phyloP scores from a whole-genome alignment of 2,113 vertebrate genomes.

The Mesoclemmys tuberculata region DNA sequence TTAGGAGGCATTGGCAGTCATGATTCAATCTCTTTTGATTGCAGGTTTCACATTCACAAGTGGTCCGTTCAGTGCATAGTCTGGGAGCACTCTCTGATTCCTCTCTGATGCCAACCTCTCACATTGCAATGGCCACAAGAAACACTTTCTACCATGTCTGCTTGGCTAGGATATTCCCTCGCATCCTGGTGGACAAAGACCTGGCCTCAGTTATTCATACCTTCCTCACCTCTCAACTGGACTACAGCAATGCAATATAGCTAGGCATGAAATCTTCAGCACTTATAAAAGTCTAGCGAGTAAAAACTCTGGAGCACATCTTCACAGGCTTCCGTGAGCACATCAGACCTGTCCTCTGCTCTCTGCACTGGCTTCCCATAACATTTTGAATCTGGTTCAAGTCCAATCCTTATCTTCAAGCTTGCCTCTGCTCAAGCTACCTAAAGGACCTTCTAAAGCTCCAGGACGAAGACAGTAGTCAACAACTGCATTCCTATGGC shows the following conservation, averaged over 20 bases:
- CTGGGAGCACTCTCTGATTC: not conserved
- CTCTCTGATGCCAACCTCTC: not conserved
- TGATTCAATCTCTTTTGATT: not conserved
- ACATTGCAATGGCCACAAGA: not conserved
- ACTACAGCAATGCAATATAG: not conserved
- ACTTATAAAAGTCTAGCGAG: not conserved
- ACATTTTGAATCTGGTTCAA: not conserved
- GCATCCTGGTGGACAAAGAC: not conserved
- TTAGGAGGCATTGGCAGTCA: not conserved
- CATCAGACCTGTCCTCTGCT: not conserved
- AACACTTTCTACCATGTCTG: not conserved
- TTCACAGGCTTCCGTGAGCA: not conserved
- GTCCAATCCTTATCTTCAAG: not conserved
- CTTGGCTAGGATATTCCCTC: not conserved
- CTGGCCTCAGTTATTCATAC: not conserved
- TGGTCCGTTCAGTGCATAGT: not conserved
- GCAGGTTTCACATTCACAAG: not conserved
- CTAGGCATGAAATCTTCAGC: not conserved
- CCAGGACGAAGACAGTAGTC: too few species aligned
- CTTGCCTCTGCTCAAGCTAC: not conserved
- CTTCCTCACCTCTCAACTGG: not conserved
- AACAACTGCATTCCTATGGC: too few species aligned
- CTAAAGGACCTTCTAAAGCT: not conserved
- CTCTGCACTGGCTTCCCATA: not conserved
- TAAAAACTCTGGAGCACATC: not conserved